Evolutionary conservation across 1,140 invertebrate genomes (phyloP), one percentile per base, ranked within the genome.

Genomic region (Epicauta chinensis): DNA sequence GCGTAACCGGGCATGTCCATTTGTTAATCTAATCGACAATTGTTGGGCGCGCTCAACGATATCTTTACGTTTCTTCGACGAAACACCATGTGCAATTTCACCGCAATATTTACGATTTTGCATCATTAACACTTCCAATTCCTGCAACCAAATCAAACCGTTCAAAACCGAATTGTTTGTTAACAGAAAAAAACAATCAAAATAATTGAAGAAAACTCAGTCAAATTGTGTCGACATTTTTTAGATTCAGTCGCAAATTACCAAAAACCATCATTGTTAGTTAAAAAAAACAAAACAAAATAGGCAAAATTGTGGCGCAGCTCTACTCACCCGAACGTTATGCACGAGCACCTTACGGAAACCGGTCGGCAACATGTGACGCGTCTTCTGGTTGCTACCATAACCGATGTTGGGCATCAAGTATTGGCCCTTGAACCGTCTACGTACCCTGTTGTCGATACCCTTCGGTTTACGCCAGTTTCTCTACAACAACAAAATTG

Each of bases 391-490:
- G 69, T 88, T 90, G 58, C 92, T 93, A 66, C 97, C 96, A 74
- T 98, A 99, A 86, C 97, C 97, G 77, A 99, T 97, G 68, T 89
- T 96, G 36, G 97, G 97, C 97, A 99, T 99, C 74, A 93, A 77
- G 69, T 89, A 95, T 71, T 98, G 93, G 16, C 97, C 97, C 85
- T 98, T 99, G 78, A 99, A 99, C 59, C 94, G 82, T 68, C 97
- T 87, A 60, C 97, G 83, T 7, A 99, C 96, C 78, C 96, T 85
- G 83, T 99, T 99, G 76, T 99, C 97, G 79, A 99, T 99, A 96
- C 97, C 67, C 71, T 92, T 92, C 0, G 92, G 92, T 75, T 92
- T 94, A 62, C 92, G 79, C 92, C 91, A 95, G 77, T 85, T 91
- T 53, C 81, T 73, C 83, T 87, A 64, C 35, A 77, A 69, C 58